Evolutionary conservation across 1,140 invertebrate genomes (phyloP), one percentile per base, ranked within the genome.

Genomic region (Telenomus remus): DNA sequence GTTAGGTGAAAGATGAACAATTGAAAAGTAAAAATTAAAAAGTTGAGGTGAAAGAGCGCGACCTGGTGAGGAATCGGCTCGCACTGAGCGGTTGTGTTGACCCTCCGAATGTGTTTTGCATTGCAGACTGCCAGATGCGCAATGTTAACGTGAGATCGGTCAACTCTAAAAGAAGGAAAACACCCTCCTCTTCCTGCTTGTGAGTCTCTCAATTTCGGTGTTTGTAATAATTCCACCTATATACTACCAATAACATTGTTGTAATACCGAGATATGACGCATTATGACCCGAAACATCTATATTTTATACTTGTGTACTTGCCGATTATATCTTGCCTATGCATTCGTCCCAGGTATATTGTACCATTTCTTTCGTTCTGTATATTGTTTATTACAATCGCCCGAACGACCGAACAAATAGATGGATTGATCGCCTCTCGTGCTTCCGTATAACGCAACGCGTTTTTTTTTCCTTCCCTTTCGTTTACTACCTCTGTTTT

Each of bases 61-160:
- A 50, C 60, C 76, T 79, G 59, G 74, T 59, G 34, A 39, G 56
- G 72, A 75, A 69, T 69, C 69, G 61, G 73, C 69, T 76, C 79
- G 70, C 61, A 47, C 78, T 82, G 83, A 84, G 81, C 83, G 84
- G 84, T 86, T 86, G 83, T 85, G 80, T 87, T 87, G 85, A 88
- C 83, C 83, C 86, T 88, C 88, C 85, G 86, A 86, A 87, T 87
- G 81, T 87, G 85, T 87, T 88, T 88, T 88, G 83, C 90, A 91
- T 92, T 92, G 91, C 91, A 92, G 91, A 92, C 90, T 92, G 89
- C 91, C 91, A 92, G 90, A 91, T 91, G 91, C 91, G 91, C 90
- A 92, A 92, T 92, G 91, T 91, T 90, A 92, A 91, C 90, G 91
- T 91, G 90, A 92, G 91, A 91, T 91, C 91, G 90, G 91, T 91